Percentiles rank a stretch among this genome's conserved stretches.
These are phyloP conservation scores for Syndactyla subalaris DNA, from an alignment of 2,797 vertebrate species.

Conservation along the genomic window DNA sequence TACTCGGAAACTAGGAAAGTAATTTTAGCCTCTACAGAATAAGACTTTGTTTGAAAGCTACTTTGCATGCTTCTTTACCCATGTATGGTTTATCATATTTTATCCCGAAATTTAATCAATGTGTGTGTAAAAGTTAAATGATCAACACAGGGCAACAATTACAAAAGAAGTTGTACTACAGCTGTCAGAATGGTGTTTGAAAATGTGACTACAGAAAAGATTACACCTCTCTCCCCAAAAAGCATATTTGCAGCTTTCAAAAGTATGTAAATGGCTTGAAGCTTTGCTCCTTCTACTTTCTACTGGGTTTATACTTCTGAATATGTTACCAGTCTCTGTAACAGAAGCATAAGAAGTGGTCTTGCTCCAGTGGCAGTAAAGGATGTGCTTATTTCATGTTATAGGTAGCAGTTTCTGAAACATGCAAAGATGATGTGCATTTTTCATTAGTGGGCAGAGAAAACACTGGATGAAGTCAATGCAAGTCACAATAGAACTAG, in stretches of 20 bases:
- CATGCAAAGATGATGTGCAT: not conserved
- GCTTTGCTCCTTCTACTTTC: not conserved
- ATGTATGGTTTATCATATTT: not conserved
- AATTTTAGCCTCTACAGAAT: not conserved
- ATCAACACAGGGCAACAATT: not conserved
- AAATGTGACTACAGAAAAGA: not conserved
- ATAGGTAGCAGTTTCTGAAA: not conserved
- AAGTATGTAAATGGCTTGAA: not conserved
- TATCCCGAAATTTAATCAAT: not conserved
- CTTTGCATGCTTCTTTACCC: not conserved
- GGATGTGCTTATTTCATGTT: not conserved
- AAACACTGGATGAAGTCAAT: not conserved
- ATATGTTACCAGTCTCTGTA: not conserved
- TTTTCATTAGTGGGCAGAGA: not conserved
- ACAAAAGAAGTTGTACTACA: not conserved
- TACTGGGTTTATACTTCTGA: not conserved
- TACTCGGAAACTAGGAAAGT: not conserved
- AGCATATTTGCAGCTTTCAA: not conserved
- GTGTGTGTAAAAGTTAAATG: not conserved
- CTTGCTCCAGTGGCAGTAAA: not conserved
- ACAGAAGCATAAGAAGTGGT: not conserved
- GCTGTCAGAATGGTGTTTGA: not conserved
- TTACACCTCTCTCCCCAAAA: not conserved
- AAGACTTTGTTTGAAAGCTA: not conserved
- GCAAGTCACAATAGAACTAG: not conserved